Percentiles rank a stretch among this genome's conserved stretches.
Conservation (phyloP, 2,888 invertebrate genomes). For the Ectropis crepuscularia region DNA sequence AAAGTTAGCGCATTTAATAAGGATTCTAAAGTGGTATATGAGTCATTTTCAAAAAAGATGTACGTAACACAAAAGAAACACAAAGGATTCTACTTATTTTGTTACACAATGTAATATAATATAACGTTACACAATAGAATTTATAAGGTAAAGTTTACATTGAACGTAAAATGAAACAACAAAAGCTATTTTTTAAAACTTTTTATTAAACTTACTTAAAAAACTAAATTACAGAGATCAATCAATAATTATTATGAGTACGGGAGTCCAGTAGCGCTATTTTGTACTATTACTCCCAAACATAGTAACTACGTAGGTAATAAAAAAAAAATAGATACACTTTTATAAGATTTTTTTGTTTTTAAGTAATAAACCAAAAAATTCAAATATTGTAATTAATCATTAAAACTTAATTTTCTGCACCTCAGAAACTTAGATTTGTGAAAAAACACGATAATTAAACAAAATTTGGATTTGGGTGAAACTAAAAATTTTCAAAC, state of each 20-base stretch:
- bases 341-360: too few relatives aligned
- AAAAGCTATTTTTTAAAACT: neutral
- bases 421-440: too few relatives aligned
- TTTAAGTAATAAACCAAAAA: too few relatives aligned
- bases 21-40: too few relatives aligned
- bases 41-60: slow-evolving; percentile 8
- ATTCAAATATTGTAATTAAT: too few relatives aligned
- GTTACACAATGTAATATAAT: slow-evolving; percentile 6
- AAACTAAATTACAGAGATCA: neutral
- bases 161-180: neutral
- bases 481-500: too few relatives aligned
- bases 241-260: neutral
- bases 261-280: slow-evolving; percentile 4
- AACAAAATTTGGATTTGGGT: too few relatives aligned
- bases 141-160: slow-evolving; percentile 7
- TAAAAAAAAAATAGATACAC: too few relatives aligned
- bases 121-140: slow-evolving; percentile 12
- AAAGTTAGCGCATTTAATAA: too few relatives aligned
- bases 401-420: too few relatives aligned
- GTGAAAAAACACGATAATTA: too few relatives aligned
- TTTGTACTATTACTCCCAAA: neutral
- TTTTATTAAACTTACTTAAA: slow-evolving; percentile 1
- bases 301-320: too few relatives aligned
- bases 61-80: slow-evolving; percentile 15
- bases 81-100: slow-evolving; percentile 18